Conservation (phyloP, 1,140 invertebrate genomes). For the Sminthurides bifidus region DNA sequence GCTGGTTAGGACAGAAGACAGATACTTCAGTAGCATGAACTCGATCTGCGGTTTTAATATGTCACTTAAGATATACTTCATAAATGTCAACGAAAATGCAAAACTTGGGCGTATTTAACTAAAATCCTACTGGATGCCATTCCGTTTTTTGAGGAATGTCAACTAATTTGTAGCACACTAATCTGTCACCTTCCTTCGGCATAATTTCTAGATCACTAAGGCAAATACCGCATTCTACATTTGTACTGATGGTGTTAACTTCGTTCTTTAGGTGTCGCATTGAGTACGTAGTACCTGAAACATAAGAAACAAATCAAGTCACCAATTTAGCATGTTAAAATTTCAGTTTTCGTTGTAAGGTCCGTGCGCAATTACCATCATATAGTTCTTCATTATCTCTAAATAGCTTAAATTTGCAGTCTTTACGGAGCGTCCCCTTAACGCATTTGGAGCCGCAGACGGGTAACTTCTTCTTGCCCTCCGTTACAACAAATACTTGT, state of each 20-base stretch:
- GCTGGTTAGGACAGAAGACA: no score
- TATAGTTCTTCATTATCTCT: conserved; percentile 51
- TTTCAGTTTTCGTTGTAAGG: background rate
- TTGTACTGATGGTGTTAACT: conserved; percentile 67
- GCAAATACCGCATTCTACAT: conserved; percentile 75
- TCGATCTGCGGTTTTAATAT: no score
- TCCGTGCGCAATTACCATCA: conserved; percentile 50
- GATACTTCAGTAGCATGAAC: no score
- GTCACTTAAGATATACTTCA: background rate
- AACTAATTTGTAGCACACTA: conserved; percentile 61
- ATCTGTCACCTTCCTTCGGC: conserved; percentile 60
- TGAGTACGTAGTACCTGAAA: conserved; percentile 56
- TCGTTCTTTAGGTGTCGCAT: conserved; percentile 83
- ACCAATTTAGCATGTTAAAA: background rate
- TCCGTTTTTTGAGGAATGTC: conserved; percentile 50
- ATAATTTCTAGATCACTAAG: conserved; percentile 51
- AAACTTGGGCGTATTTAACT: background rate
- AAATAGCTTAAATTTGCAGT: conserved; percentile 53
- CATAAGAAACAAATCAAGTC: conserved; percentile 17
- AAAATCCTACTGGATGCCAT: conserved; percentile 56
- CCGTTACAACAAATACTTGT: conserved; percentile 69
- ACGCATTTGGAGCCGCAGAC: conserved; percentile 79
- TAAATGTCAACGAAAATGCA: background rate
- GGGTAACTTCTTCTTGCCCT: conserved; percentile 65
- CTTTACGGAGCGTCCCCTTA: conserved; percentile 62